These are phyloP conservation scores for Bagarius yarrelli DNA, from an alignment of 2,113 vertebrate species.

Conservation along the genomic window DNA sequence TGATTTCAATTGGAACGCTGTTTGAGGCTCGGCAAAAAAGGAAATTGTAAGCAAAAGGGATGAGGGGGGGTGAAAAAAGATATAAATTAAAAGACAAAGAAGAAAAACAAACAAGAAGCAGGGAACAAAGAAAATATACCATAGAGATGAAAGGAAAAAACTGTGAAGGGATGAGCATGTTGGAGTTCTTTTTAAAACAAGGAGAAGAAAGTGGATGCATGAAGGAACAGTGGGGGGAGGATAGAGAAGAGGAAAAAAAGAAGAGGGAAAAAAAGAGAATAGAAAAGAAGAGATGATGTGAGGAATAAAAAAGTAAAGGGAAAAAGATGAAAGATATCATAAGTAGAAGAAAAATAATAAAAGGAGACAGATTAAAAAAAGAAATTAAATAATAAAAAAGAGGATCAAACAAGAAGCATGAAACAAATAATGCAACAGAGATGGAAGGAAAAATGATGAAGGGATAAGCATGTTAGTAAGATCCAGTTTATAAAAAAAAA, in stretches of 20 bases:
- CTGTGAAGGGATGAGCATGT: not conserved
- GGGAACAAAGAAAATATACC: not conserved
- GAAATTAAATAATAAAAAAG: not conserved
- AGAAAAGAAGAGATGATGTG: no score
- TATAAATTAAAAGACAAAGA: not conserved
- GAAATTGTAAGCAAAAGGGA: no score
- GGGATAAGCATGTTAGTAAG: not conserved
- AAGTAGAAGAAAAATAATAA: not conserved
- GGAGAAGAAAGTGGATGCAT: no score
- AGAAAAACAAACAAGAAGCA: not conserved
- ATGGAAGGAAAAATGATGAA: not conserved
- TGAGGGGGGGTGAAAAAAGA: not conserved
- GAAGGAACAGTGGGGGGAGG: no score
- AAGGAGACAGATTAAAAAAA: no score
- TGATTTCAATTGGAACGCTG: conserved; percentile 28
- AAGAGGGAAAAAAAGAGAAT: no score
- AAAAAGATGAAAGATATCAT: no score
- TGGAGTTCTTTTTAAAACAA: no score
- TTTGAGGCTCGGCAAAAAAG: conserved; percentile 14
- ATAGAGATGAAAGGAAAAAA: not conserved
- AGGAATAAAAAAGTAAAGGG: no score
- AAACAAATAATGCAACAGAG: not conserved
- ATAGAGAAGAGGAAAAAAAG: no score
- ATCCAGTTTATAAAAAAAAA: not conserved
- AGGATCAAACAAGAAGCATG: no score